Conservation (phyloP, 2,113 vertebrate genomes). For the Epinephelus fuscoguttatus region DNA sequence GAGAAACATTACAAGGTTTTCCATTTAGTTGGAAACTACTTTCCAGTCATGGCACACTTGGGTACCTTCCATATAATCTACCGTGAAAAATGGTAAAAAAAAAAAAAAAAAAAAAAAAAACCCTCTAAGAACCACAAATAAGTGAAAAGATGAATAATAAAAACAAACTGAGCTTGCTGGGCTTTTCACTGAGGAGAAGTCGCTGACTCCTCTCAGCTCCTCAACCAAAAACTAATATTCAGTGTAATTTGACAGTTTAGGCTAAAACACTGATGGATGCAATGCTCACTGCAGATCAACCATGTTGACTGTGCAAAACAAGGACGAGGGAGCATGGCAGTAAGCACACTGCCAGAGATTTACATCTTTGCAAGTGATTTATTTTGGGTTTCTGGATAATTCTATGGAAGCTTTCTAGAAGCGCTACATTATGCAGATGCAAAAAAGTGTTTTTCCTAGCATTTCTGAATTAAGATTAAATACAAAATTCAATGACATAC, state of each 20-base stretch:
- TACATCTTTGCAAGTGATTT: slow-evolving; percentile 35
- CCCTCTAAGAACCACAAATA: slow-evolving; percentile 17
- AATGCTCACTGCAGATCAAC: slow-evolving; percentile 24
- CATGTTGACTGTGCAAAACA: slow-evolving; percentile 30
- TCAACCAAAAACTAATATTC: slow-evolving; percentile 35
- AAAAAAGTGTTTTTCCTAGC: not conserved
- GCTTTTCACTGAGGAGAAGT: slow-evolving; percentile 18
- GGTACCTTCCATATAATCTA: slow-evolving; percentile 31
- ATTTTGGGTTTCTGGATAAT: slow-evolving; percentile 15
- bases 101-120: not conserved
- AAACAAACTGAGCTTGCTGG: slow-evolving; percentile 15
- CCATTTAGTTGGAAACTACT: slow-evolving; percentile 46
- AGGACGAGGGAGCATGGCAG: not conserved
- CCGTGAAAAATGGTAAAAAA: slow-evolving; percentile 19
- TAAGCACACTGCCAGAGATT: slow-evolving; percentile 9
- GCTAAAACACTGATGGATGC: slow-evolving; percentile 26
- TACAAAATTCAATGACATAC: not conserved
- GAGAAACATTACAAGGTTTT: slow-evolving; percentile 47
- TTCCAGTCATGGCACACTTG: slow-evolving; percentile 45
- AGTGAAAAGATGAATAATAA: slow-evolving; percentile 32
- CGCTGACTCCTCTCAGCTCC: slow-evolving; percentile 25
- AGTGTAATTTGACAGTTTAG: slow-evolving; percentile 16
- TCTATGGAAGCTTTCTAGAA: not conserved
- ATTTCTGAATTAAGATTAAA: not conserved
- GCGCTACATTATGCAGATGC: not conserved